These are phyloP conservation scores for Pimephales promelas DNA, from an alignment of 2,113 vertebrate genomes.

Conservation along the genomic window DNA sequence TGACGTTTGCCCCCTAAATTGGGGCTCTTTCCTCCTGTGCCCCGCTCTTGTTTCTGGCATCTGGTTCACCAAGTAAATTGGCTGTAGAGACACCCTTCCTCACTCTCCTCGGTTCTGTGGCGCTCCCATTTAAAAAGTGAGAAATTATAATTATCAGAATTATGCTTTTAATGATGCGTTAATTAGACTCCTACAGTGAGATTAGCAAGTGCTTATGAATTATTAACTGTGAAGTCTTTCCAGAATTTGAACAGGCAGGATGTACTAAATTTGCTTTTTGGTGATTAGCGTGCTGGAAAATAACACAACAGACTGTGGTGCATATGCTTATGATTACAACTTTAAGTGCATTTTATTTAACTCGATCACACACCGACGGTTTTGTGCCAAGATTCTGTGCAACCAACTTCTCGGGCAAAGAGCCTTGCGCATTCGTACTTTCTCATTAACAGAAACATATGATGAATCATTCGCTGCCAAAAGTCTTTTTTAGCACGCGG, in stretches of 20 bases:
- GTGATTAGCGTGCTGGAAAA: conserved; percentile 75
- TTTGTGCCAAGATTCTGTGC: conserved; percentile 57
- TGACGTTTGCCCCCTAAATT: conserved; percentile 7
- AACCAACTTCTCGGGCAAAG: conserved; percentile 51
- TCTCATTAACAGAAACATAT: conserved; percentile 50
- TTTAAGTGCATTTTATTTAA: conserved; percentile 75
- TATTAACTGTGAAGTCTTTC: conserved; percentile 83
- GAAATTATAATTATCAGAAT: conserved; percentile 90
- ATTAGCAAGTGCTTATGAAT: conserved; percentile 80
- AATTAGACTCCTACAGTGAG: conserved; percentile 87
- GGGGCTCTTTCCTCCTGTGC: conserved; percentile 18
- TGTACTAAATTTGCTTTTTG: conserved; percentile 65
- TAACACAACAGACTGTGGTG: conserved; percentile 80
- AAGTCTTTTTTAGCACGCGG: conserved; percentile 44
- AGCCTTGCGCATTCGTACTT: conserved; percentile 45
- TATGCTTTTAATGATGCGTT: conserved; percentile 89
- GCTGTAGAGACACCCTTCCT: conserved; percentile 76
- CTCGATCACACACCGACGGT: conserved; percentile 65
- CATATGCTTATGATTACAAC: conserved; percentile 79
- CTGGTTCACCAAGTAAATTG: conserved; percentile 76
- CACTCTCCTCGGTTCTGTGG: conserved; percentile 72
- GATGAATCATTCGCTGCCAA: conserved; percentile 51
- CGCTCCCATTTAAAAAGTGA: conserved; percentile 84
- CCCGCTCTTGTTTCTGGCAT: conserved; percentile 58
- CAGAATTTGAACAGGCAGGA: conserved; percentile 69